Base-by-base conservation (phyloP, 2,113 vertebrate genomes). In the Caranx melampygus region DNA sequence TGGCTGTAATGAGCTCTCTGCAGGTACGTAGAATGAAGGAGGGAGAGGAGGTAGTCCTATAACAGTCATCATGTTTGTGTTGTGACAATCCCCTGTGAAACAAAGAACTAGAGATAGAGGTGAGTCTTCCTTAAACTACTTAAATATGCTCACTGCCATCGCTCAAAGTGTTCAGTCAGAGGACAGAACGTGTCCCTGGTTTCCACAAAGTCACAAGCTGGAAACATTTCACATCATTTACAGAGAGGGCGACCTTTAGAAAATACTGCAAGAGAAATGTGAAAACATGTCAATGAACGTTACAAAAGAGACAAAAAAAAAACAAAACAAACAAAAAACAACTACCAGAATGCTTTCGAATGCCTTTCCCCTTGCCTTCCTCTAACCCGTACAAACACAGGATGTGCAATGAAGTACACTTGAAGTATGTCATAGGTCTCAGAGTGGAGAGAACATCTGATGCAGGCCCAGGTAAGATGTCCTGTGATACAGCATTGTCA, bases 31-130 rank as follows among this genome's bases (percentile, higher is more conserved):
- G 77, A 72, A 82, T 77, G 78, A 62, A 64, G 68, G 68, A 76
- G 82, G 74, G 60, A 84, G 87, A 88, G 90, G 89, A 91, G 85
- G 88, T 88, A 90, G 89, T 91, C 89, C 85, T 60, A 65, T 85
- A 92, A 91, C 88, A 88, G 91, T 93, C 87, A 62, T 91, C 86
- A 65, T 83, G 78, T 82, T 73, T 79, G 76, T 73, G 78, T 59
- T 79, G 57, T 49, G 66, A 79, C 66, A 72, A 60, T 80, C 76
- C 76, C 47, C 79, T 31, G 55, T 75, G 80, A 83, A 64, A 47
- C 54, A 61, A 75, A 55, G 6, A 67, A 72, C 31, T 7, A 54
- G 3, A 42, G 55, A 45, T n/a, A 18, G 49, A 81, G 51, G 74
- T 40, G 34, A 54, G n/a, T 33, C 40, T 65, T n/a, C 59, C 78